These are phyloP conservation scores for Ornithorhynchus anatinus DNA, from an alignment of 2,113 vertebrate species.

Conservation along the genomic window DNA sequence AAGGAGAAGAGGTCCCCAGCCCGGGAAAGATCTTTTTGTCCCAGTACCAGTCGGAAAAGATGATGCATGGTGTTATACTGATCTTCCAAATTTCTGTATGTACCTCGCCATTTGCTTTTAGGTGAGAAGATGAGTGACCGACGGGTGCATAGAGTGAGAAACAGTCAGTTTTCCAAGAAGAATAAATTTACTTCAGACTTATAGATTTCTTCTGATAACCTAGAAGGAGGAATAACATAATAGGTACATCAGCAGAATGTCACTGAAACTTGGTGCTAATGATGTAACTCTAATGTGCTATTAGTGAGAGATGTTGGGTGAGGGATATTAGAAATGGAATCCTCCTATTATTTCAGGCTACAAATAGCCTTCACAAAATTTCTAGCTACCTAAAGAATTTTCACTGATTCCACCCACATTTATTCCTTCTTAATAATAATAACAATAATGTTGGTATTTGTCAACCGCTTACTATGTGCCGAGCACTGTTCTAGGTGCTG, in stretches of 20 bases:
- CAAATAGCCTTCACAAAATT: neutral
- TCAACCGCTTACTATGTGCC: neutral
- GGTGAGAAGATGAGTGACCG: neutral
- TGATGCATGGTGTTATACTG: conserved; percentile 82
- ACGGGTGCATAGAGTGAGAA: neutral
- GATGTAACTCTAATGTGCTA: fast-evolving
- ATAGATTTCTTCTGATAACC: conserved; percentile 9
- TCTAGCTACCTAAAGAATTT: neutral
- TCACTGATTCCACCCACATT: too few relatives aligned
- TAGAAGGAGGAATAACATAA: conserved; percentile 26
- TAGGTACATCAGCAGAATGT: neutral
- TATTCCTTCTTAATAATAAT: neutral
- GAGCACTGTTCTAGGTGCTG: neutral
- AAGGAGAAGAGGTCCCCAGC: conserved; percentile 96
- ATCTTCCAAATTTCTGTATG: neutral
- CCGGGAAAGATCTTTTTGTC: conserved; percentile 90
- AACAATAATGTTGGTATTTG: neutral
- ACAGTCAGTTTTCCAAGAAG: fast-evolving
- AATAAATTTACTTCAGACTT: neutral
- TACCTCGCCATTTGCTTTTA: neutral
- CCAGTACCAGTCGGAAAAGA: conserved; percentile 88
- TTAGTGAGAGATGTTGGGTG: neutral
- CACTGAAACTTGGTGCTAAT: neutral
- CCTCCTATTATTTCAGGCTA: neutral
- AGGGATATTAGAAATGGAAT: neutral